A percentile compares a stretch with the other conserved stretches of the same genome.
Conservation (phyloP, 2,113 vertebrate species). For the Sturnus vulgaris region DNA sequence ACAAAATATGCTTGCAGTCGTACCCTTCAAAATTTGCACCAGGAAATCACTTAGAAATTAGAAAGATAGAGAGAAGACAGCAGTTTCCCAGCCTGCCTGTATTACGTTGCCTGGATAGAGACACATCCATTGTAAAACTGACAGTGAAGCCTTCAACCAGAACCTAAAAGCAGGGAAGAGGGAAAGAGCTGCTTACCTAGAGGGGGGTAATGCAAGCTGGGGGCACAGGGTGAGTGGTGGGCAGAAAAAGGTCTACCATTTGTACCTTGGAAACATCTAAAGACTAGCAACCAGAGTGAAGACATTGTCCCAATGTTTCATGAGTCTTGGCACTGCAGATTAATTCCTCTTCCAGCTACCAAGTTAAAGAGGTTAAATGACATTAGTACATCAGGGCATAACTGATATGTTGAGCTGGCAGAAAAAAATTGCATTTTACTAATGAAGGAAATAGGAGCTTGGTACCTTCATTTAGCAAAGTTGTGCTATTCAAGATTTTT, state of each 20-base stretch:
- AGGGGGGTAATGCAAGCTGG: accelerated
- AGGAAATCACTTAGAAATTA: not conserved
- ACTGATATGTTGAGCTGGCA: not conserved
- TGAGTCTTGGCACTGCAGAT: not conserved
- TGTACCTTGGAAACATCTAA: not conserved
- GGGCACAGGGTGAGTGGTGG: not conserved
- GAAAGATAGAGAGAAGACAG: not conserved
- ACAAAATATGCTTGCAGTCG: not conserved
- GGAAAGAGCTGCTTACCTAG: not conserved
- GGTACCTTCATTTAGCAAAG: not conserved
- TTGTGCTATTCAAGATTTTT: not conserved
- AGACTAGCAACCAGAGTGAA: not conserved
- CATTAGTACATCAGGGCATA: not conserved
- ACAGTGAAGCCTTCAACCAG: not conserved
- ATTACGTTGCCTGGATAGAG: not conserved
- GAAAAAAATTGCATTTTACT: not conserved
- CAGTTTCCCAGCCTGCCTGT: not conserved
- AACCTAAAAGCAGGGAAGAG: not conserved
- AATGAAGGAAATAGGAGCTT: not conserved
- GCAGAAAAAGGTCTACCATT: not conserved
- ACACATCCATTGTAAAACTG: not conserved
- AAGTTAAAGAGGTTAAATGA: not conserved
- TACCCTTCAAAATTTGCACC: not conserved
- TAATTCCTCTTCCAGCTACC: not conserved
- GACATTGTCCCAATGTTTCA: not conserved